phyloP scores from a whole-genome alignment of 2,113 vertebrate genomes.

The Hippocampus mohnikei region DNA sequence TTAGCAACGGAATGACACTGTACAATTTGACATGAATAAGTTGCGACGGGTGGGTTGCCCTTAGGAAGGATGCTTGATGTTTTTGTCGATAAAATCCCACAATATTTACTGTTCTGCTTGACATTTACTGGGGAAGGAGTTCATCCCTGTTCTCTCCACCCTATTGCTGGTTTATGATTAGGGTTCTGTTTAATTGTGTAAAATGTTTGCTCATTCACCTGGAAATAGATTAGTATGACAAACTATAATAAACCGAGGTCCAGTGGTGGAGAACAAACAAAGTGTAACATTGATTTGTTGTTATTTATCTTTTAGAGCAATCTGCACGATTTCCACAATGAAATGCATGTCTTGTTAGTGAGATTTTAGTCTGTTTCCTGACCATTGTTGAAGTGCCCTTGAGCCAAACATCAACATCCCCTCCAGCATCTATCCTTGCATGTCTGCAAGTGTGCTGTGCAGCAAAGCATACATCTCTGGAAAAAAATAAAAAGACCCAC shows the following conservation, averaged over 20 bases:
- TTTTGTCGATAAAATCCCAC: background rate
- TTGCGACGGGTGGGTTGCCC: background rate
- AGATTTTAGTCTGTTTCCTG: background rate
- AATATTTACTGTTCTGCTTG: background rate
- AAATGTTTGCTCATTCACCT: background rate
- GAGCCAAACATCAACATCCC: background rate
- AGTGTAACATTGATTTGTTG: background rate
- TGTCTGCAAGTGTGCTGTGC: too few relatives aligned
- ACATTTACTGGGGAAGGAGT: background rate
- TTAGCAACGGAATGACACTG: background rate
- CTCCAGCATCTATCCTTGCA: background rate
- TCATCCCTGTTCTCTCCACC: background rate
- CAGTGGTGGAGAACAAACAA: background rate
- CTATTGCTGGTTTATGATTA: background rate
- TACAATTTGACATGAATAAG: constrained; percentile 1
- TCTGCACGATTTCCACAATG: background rate
- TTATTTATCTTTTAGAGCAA: background rate
- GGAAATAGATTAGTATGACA: background rate
- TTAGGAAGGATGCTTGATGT: background rate
- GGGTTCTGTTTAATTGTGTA: background rate
- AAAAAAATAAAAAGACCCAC: too few relatives aligned
- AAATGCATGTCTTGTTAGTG: background rate
- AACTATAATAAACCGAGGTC: background rate
- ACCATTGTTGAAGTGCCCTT: background rate
- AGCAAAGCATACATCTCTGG: too few relatives aligned